phyloP scores from a whole-genome alignment of 2,797 vertebrate species.

The Mustela erminea region DNA sequence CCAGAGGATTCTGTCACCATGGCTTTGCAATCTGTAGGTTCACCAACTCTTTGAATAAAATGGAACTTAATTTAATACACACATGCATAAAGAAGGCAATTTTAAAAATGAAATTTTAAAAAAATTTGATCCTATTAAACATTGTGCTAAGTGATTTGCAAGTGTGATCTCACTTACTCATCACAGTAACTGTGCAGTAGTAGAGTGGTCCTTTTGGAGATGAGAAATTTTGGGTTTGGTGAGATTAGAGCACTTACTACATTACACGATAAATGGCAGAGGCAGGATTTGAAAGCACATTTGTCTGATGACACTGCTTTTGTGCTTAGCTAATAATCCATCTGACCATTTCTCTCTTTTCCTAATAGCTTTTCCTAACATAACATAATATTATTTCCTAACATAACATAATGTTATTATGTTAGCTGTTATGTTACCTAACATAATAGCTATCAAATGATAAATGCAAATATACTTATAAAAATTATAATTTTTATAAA shows the following conservation, averaged over 20 bases:
- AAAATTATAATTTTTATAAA: neutral
- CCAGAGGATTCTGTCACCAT: neutral
- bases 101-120: neutral
- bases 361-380: neutral
- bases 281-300: neutral
- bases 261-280: neutral
- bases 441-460: neutral
- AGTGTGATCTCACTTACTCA: neutral
- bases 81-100: neutral
- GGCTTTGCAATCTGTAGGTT: neutral
- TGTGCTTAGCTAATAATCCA: neutral
- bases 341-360: neutral
- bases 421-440: neutral
- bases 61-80: constrained; percentile 9
- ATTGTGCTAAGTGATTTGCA: neutral
- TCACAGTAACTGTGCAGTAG: neutral
- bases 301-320: neutral
- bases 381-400: no score
- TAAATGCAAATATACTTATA: neutral
- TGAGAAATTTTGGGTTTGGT: neutral
- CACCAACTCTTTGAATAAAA: neutral
- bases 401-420: no score
- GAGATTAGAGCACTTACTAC: neutral
- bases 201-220: neutral
- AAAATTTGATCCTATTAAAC: neutral